Percentiles rank a stretch among this genome's conserved stretches.
Evolutionary conservation across 2,113 vertebrate species (phyloP).

Genomic region (Tenrec ecaudatus): DNA sequence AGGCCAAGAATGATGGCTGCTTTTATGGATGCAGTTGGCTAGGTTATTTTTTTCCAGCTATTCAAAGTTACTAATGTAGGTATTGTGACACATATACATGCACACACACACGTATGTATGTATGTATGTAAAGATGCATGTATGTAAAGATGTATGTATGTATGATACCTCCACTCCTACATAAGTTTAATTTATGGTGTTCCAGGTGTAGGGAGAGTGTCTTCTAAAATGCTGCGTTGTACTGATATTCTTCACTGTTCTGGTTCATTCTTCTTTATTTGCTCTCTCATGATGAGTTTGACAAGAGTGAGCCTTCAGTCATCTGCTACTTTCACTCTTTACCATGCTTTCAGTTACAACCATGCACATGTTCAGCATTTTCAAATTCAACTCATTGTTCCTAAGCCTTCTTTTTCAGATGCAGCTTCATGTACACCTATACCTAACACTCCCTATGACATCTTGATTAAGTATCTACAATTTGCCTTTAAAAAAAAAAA

Average conservation of each 20-base stretch:
- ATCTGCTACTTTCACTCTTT: not conserved
- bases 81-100: not conserved
- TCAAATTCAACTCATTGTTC: not conserved
- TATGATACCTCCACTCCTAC: no score
- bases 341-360: not conserved
- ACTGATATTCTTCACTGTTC: not conserved
- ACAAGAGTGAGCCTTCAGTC: not conserved
- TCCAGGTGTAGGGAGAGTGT: no score
- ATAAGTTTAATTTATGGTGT: no score
- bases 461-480: not conserved
- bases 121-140: no score
- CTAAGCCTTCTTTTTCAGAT: not conserved
- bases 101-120: no score
- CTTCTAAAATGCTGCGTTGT: no score
- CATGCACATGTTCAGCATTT: not conserved
- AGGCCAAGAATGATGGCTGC: not conserved
- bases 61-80: not conserved
- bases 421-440: no score
- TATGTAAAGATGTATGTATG: no score
- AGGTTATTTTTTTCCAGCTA: not conserved
- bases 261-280: not conserved
- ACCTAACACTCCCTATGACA: not conserved
- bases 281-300: not conserved
- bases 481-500: not conserved
- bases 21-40: not conserved